phyloP scores from a whole-genome alignment of 1,140 invertebrate species.

The Bombus cullumanus region DNA sequence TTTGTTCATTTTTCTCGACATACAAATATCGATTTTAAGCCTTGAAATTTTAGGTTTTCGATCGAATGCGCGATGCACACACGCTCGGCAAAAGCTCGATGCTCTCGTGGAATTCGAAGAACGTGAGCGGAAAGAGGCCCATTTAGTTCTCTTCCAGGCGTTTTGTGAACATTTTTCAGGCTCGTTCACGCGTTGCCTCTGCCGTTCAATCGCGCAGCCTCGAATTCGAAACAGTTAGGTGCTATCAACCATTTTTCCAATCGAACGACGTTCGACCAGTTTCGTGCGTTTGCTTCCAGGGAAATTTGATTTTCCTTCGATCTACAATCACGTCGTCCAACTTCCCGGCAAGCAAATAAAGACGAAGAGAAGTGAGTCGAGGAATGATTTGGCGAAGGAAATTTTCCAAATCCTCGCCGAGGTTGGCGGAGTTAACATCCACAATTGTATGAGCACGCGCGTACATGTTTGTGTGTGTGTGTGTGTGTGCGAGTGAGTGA shows the following conservation, averaged over 20 bases:
- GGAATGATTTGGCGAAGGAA: neutral
- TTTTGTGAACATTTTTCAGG: neutral
- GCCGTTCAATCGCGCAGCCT: neutral
- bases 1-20: too few species aligned
- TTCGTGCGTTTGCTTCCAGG: neutral
- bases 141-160: neutral
- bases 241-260: neutral
- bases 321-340: neutral
- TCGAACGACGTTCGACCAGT: neutral
- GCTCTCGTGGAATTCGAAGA: neutral
- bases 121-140: neutral
- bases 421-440: too few species aligned
- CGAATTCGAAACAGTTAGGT: constrained; percentile 5
- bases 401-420: neutral
- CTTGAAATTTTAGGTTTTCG: neutral
- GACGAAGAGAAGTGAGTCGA: neutral
- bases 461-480: too few species aligned
- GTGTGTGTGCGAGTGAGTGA: too few species aligned
- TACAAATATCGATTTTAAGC: neutral
- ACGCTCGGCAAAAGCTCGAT: neutral
- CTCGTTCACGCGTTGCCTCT: neutral
- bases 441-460: too few species aligned
- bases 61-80: neutral
- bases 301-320: neutral
- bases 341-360: neutral